Evolutionary conservation across 1,140 invertebrate genomes (phyloP), one percentile per base, ranked within the genome.

Genomic region (Conus betulinus): DNA sequence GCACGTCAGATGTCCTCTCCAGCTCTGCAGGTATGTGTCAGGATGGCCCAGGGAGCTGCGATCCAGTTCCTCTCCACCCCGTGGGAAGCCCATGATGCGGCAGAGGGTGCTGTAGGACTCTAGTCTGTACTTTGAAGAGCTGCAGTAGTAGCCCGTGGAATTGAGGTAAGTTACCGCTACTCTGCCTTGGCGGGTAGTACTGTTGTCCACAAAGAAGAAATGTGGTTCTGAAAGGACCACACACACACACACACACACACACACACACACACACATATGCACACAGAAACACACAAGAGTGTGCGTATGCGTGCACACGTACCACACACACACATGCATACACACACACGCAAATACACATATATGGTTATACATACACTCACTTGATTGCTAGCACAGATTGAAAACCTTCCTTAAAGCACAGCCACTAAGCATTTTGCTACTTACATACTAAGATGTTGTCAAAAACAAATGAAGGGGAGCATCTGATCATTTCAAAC

Each of bases 141-240:
- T 53, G 51, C 79, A 81, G 51, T 20, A 81, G 79, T 81, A 81
- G 20, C 79, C 51, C 23, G 79, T 53, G 39, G 52, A 20, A 10
- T 55, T 55, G 8, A 63, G 17, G 57, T 84, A 67, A 0, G 25
- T 52, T 55, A 84, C 57, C 2, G 82, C 82, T n/a, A 84, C 53
- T 17, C 82, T 20, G 53, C 82, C 82, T 51, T 63, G 53, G 27
- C 3, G 55, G 0, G n/a, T 2, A 63, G 23, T 0, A 11, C 27
- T n/a, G 57, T 84, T 84, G 82, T 84, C 82, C 82, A 63, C 82
- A 10, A 84, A 67, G 82, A 84, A 84, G 23, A 84, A 6, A 8
- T 8, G 7, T 27, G 82, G 23, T 23, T 39, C 82, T 84, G 55
- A 57, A 84, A 84, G 3, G 81, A 83, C 20, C 67, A 71, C 17